Conservation (phyloP, 1,140 invertebrate species). For the Trichogramma pretiosum region DNA sequence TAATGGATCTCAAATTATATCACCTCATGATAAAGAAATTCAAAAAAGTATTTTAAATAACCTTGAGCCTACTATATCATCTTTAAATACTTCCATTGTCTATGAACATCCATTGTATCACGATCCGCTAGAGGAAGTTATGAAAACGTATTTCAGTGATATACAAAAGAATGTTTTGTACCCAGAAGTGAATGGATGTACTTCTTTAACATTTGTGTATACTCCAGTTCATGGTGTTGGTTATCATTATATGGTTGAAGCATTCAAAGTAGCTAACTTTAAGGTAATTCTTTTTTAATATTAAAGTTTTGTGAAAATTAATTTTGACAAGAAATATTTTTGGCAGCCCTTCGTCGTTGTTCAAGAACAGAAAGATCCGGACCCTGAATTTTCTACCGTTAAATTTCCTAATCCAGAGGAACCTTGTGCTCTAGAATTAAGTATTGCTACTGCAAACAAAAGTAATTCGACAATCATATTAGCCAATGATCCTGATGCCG, state of each 20-base stretch:
- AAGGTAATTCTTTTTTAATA: slow-evolving; percentile 45
- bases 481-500: slow-evolving; percentile 98
- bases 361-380: slow-evolving; percentile 73
- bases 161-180: slow-evolving; percentile 47
- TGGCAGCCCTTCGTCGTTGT: slow-evolving; percentile 66
- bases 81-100: slow-evolving; percentile 56
- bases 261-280: slow-evolving; percentile 69
- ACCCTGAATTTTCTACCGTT: slow-evolving; percentile 96
- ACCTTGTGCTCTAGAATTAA: slow-evolving; percentile 76
- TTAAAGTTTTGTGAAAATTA: slow-evolving; percentile 1
- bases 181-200: slow-evolving; percentile 53
- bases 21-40: slow-evolving; percentile 85
- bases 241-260: slow-evolving; percentile 65
- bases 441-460: slow-evolving; percentile 74
- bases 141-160: slow-evolving; percentile 57
- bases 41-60: slow-evolving; percentile 70
- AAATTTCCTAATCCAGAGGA: slow-evolving; percentile 98
- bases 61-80: slow-evolving; percentile 58
- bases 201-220: slow-evolving; percentile 69
- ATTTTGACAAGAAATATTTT: slow-evolving; percentile 6
- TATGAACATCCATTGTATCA: slow-evolving; percentile 42
- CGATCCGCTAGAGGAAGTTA: slow-evolving; percentile 54
- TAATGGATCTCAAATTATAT: slow-evolving; percentile 93
- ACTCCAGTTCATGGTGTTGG: slow-evolving; percentile 98
- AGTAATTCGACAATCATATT: slow-evolving; percentile 68